phyloP scores from a whole-genome alignment of 2,888 invertebrate species.

The Stenchaetothrips biformis region DNA sequence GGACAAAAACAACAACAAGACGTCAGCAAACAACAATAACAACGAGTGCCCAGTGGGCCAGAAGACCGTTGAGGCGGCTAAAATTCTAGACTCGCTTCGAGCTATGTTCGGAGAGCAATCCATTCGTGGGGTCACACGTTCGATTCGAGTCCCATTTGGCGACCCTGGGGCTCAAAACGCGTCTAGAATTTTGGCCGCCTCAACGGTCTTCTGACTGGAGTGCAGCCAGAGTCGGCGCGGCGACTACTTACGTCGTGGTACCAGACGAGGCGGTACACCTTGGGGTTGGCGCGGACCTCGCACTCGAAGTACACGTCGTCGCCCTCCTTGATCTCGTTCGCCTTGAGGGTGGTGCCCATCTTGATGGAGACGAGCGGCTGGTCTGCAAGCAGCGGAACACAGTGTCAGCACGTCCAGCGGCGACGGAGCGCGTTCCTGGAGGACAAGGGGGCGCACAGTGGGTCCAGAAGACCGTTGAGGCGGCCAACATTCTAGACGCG shows the following conservation, averaged over 20 bases:
- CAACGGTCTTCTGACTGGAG: too few relatives aligned
- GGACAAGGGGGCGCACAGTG: too few relatives aligned
- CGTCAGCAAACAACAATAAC: too few relatives aligned
- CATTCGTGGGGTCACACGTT: neutral
- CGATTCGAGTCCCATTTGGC: neutral
- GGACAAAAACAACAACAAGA: conserved; percentile 35
- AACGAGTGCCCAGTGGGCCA: too few relatives aligned
- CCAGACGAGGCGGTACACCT: conserved; percentile 17
- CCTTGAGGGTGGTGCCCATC: conserved; percentile 5
- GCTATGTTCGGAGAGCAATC: too few relatives aligned
- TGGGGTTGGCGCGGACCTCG: conserved; percentile 7
- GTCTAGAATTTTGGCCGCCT: neutral
- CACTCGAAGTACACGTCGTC: conserved; percentile 17
- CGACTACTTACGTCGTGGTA: neutral
- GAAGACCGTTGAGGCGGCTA: too few relatives aligned
- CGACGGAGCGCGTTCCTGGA: too few relatives aligned
- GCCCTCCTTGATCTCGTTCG: conserved; percentile 12
- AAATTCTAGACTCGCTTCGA: too few relatives aligned
- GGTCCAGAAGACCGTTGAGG: too few relatives aligned
- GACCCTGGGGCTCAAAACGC: neutral
- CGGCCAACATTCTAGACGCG: too few relatives aligned
- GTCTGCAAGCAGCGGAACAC: neutral
- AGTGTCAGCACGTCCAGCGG: neutral
- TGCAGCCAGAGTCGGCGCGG: neutral
- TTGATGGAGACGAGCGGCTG: conserved; percentile 20